phyloP scores from a whole-genome alignment of 2,797 vertebrate genomes.

The Ambastaia sidthimunki region DNA sequence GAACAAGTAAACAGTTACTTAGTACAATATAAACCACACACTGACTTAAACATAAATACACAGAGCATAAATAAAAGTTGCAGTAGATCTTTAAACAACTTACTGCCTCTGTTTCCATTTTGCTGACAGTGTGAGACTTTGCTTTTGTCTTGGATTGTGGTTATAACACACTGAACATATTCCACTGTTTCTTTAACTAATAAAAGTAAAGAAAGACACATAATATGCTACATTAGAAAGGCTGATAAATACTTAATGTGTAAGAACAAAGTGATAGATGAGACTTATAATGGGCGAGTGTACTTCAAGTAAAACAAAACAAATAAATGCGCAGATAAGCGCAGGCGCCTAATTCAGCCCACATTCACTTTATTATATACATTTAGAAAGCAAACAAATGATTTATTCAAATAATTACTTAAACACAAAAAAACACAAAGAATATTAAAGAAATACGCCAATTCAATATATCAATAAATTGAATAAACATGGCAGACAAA shows the following conservation, averaged over 20 bases:
- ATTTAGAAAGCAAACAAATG: background rate
- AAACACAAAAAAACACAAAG: background rate
- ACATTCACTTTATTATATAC: background rate
- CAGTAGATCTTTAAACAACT: constrained; percentile 54
- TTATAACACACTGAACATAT: constrained; percentile 64
- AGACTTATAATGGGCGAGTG: background rate
- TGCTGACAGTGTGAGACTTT: constrained; percentile 42
- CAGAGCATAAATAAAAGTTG: background rate
- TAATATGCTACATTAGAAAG: background rate
- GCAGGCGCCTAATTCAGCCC: background rate
- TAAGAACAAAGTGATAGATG: background rate
- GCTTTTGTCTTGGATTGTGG: constrained; percentile 59
- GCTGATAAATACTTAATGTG: background rate
- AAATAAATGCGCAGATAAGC: background rate
- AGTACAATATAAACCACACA: background rate
- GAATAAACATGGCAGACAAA: background rate
- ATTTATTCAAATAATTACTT: background rate
- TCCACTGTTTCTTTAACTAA: constrained; percentile 21
- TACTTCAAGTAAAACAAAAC: background rate
- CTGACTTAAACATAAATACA: background rate
- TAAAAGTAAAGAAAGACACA: background rate
- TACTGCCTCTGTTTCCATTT: constrained; percentile 86
- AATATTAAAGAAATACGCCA: background rate
- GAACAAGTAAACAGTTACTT: constrained; percentile 33
- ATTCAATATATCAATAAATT: background rate